Conservation (phyloP, 2,113 vertebrate species). For the Regulus satrapa region DNA sequence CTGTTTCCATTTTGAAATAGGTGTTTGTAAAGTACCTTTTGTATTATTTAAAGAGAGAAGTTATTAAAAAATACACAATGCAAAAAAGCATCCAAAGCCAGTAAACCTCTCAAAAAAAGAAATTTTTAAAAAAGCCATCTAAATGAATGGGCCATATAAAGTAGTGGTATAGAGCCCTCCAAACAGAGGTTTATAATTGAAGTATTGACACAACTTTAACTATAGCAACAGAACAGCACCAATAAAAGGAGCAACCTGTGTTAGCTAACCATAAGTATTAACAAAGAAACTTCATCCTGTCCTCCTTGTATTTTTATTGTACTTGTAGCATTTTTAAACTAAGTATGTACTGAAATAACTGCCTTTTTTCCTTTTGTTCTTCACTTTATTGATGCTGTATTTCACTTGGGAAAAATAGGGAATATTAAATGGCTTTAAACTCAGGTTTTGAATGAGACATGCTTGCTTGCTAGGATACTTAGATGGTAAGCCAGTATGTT, state of each 20-base stretch:
- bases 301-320: constrained; percentile 32
- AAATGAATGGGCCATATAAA: background rate
- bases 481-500: background rate
- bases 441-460: background rate
- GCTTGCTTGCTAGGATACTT: background rate
- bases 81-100: constrained; percentile 71
- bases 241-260: constrained; percentile 24
- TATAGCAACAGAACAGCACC: constrained; percentile 74
- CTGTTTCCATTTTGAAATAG: background rate
- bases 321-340: background rate
- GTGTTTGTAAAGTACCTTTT: background rate
- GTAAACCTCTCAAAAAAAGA: constrained; percentile 55
- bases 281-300: constrained; percentile 10
- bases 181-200: constrained; percentile 72
- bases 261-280: constrained; percentile 6
- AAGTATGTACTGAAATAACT: constrained; percentile 28
- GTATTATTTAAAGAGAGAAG: background rate
- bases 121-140: background rate
- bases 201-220: constrained; percentile 76
- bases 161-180: background rate
- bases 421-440: background rate
- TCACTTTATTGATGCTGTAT: background rate
- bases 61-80: background rate
- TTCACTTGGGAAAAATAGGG: background rate
- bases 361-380: background rate